These are phyloP conservation scores for Lagria hirta DNA, from an alignment of 2,888 invertebrate genomes.

Conservation along the genomic window DNA sequence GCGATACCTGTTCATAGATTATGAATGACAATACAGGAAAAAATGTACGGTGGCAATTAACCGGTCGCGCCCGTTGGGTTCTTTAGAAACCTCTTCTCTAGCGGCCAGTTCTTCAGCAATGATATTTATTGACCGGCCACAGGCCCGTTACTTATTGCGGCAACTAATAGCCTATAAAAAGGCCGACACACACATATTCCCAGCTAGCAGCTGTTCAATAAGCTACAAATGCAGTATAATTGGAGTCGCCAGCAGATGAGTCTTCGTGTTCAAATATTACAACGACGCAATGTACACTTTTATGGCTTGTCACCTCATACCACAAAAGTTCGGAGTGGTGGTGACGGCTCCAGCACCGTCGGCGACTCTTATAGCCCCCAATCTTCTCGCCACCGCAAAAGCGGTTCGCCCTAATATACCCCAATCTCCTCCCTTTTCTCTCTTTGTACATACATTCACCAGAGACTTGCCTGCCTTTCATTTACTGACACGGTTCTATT, in stretches of 20 bases:
- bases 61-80: too few relatives aligned
- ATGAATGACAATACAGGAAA: too few relatives aligned
- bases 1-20: too few relatives aligned
- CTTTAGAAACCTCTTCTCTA: too few relatives aligned
- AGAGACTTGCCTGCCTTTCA: too few relatives aligned
- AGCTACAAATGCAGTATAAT: slow-evolving; percentile 31
- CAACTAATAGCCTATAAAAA: slow-evolving; percentile 28
- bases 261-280: slow-evolving; percentile 18
- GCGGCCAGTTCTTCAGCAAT: too few relatives aligned
- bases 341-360: too few relatives aligned
- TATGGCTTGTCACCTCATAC: slow-evolving; percentile 15
- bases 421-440: too few relatives aligned
- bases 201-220: slow-evolving; percentile 27
- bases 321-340: too few relatives aligned
- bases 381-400: slow-evolving; percentile 6
- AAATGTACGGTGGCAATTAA: too few relatives aligned
- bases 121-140: slow-evolving; percentile 17
- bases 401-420: slow-evolving; percentile 11
- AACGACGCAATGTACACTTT: slow-evolving; percentile 18
- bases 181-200: slow-evolving; percentile 20
- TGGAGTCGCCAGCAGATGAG: slow-evolving; percentile 25
- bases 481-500: too few relatives aligned
- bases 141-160: slow-evolving; percentile 22
- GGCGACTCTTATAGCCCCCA: background rate
- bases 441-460: too few relatives aligned